phyloP scores from a whole-genome alignment of 2,888 invertebrate genomes.

The Prenolepis imparis region DNA sequence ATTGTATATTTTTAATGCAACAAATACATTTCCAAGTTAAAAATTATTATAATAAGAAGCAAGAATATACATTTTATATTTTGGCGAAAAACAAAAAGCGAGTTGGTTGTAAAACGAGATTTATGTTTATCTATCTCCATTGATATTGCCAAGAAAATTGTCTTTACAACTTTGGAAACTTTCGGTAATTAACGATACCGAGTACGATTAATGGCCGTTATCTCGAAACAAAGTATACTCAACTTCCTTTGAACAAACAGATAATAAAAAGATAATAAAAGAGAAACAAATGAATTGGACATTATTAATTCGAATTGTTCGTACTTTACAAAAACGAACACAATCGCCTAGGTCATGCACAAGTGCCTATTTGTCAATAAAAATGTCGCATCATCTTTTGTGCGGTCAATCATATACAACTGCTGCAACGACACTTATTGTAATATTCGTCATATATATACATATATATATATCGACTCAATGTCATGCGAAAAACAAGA shows the following conservation, averaged over 20 bases:
- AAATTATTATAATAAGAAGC: conserved; percentile 2
- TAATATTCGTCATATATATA: background rate
- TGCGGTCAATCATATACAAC: conserved; percentile 16
- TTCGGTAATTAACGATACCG: conserved; percentile 33
- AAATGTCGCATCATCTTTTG: conserved; percentile 32
- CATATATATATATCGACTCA: background rate
- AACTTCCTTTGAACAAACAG: conserved; percentile 9
- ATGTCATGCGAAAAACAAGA: background rate
- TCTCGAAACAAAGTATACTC: conserved; percentile 6
- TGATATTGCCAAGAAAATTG: conserved; percentile 3
- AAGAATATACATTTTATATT: too few species aligned
- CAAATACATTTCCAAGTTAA: background rate
- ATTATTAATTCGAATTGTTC: conserved; percentile 10
- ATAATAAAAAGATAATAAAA: background rate
- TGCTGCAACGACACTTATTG: background rate
- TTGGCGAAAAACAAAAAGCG: background rate
- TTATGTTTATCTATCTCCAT: conserved; percentile 16
- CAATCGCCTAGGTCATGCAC: background rate
- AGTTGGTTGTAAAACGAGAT: background rate
- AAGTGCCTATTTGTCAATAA: background rate
- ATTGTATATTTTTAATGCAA: background rate
- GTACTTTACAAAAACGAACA: background rate
- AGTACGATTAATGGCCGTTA: conserved; percentile 27
- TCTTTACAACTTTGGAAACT: conserved; percentile 3
- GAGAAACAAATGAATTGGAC: background rate